Conservation (phyloP, 2,888 invertebrate species). For the Dryocosmus kuriphilus region DNA sequence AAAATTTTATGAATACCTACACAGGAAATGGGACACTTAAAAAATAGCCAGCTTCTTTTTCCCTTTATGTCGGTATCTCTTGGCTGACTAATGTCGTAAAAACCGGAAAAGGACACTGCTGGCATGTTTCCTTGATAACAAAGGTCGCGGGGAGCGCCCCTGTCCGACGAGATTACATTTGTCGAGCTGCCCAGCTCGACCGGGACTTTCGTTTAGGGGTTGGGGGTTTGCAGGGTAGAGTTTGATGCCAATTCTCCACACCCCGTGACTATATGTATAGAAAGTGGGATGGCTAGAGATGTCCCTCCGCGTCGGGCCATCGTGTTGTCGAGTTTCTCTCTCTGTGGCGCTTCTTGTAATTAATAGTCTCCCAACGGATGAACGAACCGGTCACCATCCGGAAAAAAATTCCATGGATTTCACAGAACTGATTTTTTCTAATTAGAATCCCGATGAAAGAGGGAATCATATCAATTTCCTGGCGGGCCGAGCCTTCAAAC, state of each 20-base stretch:
- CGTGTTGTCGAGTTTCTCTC: slow-evolving; percentile 30
- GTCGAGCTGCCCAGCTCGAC: slow-evolving; percentile 64
- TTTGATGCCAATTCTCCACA: slow-evolving; percentile 64
- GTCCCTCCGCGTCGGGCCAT: slow-evolving; percentile 8
- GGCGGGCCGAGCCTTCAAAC: neutral
- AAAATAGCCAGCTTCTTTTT: neutral
- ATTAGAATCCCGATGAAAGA: neutral
- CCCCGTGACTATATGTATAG: slow-evolving; percentile 26
- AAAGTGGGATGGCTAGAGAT: slow-evolving; percentile 34
- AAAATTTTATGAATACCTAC: too few species aligned
- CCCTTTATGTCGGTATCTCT: slow-evolving; percentile 18
- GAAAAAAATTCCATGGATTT: slow-evolving; percentile 6
- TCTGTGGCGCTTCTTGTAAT: slow-evolving; percentile 29
- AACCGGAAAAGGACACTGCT: slow-evolving; percentile 39
- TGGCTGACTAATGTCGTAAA: slow-evolving; percentile 21
- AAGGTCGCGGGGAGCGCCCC: slow-evolving; percentile 60
- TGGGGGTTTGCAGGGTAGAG: slow-evolving; percentile 54
- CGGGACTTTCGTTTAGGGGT: slow-evolving; percentile 45
- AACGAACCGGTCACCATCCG: slow-evolving; percentile 16
- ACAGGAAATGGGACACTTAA: slow-evolving; percentile 38
- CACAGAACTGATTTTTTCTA: neutral
- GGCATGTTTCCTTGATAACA: slow-evolving; percentile 38
- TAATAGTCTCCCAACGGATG: slow-evolving; percentile 35
- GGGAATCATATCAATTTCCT: neutral
- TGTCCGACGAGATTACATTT: slow-evolving; percentile 69